Percentiles rank a stretch among this genome's conserved stretches.
phyloP scores from a whole-genome alignment of 37 sponge, comb jelly and placozoan genomes.

The Theonella swinhoei region DNA sequence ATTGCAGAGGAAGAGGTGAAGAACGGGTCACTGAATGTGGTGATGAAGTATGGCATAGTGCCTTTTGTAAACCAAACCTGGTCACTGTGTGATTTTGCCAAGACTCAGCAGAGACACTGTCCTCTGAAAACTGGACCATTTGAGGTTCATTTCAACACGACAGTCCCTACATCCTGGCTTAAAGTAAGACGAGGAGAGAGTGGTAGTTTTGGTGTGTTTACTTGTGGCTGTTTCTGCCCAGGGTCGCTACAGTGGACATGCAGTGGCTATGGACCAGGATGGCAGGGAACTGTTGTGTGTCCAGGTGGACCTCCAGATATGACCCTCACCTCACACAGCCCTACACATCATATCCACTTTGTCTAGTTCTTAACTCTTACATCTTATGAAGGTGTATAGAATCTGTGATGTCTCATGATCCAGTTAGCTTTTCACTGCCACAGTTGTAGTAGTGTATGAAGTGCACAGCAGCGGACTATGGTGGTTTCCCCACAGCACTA shows the following conservation, averaged over 20 bases:
- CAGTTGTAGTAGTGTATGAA: too few relatives aligned
- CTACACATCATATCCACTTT: neutral
- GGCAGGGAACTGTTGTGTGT: conserved; percentile 9
- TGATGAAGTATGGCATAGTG: conserved; percentile 14
- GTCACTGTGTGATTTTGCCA: conserved; percentile 34
- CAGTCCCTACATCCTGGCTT: neutral
- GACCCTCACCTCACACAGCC: neutral
- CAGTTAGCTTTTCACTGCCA: too few relatives aligned
- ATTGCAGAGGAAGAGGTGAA: conserved; percentile 15
- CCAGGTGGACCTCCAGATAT: neutral
- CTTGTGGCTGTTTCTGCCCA: too few relatives aligned
- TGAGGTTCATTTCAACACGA: neutral
- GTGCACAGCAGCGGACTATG: too few relatives aligned
- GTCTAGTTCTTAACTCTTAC: too few relatives aligned
- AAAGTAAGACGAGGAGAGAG: too few relatives aligned
- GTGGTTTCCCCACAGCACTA: too few relatives aligned
- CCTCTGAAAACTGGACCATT: conserved; percentile 21
- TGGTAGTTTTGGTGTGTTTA: too few relatives aligned
- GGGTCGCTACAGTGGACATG: neutral
- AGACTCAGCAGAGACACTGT: conserved; percentile 11
- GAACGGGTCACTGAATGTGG: neutral
- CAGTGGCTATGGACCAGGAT: conserved; percentile 8
- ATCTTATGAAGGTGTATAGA: too few relatives aligned
- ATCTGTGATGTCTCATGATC: too few relatives aligned
- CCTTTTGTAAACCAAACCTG: conserved; percentile 8